Evolutionary conservation across 1,140 invertebrate species (phyloP).

Genomic region (Temnothorax nylanderi): DNA sequence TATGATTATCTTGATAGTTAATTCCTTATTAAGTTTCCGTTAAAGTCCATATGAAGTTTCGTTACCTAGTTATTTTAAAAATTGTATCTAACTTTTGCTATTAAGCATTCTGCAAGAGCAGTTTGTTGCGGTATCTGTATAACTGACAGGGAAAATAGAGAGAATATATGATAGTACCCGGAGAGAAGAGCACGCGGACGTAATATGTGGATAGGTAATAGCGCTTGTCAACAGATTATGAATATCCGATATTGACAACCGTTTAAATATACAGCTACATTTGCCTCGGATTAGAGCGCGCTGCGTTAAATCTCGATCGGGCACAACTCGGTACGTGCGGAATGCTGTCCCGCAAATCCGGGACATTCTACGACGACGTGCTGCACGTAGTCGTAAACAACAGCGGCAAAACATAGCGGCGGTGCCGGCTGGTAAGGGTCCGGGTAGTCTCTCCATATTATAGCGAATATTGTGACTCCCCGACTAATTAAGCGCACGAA

Average conservation of each 20-base stretch:
- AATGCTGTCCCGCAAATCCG: conserved; percentile 37
- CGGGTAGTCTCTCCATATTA: not conserved
- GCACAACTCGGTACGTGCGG: not conserved
- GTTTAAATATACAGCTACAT: conserved; percentile 54
- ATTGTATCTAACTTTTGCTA: conserved; percentile 1
- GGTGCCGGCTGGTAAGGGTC: not conserved
- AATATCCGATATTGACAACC: conserved; percentile 12
- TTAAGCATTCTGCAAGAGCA: not conserved
- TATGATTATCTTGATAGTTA: conserved; percentile 15
- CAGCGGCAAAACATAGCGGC: conserved; percentile 27
- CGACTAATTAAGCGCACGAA: conserved; percentile 30
- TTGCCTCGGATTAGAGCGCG: conserved; percentile 47
- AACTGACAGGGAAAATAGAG: not conserved
- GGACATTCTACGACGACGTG: conserved; percentile 48
- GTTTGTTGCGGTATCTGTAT: not conserved
- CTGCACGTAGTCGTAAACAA: conserved; percentile 35
- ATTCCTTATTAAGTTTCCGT: conserved; percentile 16
- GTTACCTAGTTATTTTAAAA: not conserved
- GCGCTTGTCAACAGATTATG: conserved; percentile 44
- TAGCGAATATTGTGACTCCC: not conserved
- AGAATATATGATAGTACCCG: not conserved
- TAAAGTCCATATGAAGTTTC: not conserved
- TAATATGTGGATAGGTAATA: conserved; percentile 34
- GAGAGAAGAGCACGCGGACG: not conserved
- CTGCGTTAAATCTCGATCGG: conserved; percentile 35